Conservation (phyloP, 2,797 vertebrate genomes). For the Spatula versicolor region DNA sequence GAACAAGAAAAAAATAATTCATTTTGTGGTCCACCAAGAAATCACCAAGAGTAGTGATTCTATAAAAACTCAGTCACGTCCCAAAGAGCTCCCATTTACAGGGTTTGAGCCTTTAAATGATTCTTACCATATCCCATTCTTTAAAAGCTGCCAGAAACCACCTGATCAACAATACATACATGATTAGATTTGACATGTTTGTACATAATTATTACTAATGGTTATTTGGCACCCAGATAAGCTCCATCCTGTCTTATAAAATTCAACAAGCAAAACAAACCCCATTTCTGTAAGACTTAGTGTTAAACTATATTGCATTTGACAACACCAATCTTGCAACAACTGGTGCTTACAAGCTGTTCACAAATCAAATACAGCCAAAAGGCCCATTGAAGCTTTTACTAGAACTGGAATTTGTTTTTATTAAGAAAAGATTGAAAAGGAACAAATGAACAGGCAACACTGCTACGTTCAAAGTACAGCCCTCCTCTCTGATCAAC, state of each 20-base stretch:
- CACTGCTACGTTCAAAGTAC: background rate
- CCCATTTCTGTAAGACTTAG: background rate
- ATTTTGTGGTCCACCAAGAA: background rate
- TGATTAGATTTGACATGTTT: rapidly evolving
- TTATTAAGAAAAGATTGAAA: background rate
- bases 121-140: background rate
- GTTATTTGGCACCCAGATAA: background rate
- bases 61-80: background rate
- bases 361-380: background rate
- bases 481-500: background rate
- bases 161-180: background rate
- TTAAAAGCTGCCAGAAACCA: background rate
- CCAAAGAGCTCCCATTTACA: background rate
- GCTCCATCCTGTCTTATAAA: background rate
- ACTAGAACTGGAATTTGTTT: background rate
- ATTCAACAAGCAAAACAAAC: background rate
- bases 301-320: background rate
- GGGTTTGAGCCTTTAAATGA: background rate
- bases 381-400: background rate
- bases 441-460: background rate
- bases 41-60: background rate
- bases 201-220: background rate
- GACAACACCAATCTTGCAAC: background rate
- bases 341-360: background rate
- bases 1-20: background rate